Base-by-base conservation (phyloP, 2,113 vertebrate genomes). In the Malurus cyaneus region DNA sequence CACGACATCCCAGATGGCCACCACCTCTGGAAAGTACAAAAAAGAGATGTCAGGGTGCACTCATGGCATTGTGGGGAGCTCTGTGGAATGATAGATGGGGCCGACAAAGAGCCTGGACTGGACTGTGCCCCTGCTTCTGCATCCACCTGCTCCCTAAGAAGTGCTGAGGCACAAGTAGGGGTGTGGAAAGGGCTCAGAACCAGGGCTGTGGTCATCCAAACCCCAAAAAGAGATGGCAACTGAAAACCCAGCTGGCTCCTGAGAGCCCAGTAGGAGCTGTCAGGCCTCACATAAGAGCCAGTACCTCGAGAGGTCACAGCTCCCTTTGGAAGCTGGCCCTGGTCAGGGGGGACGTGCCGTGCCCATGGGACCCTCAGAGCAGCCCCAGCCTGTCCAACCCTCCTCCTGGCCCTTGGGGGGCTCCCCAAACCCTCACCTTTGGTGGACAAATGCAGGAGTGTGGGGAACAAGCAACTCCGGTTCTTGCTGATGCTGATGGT, bases 61-160 rank as follows among this genome's bases (percentile, higher is more conserved):
- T 57, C 0, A 0, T 21, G 31, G 25, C 20, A 80, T 34, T 67
- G 56, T 0, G 0, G 25, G 34, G 31, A 56, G 24, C 50, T 64
- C 42, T 6, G 0, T 47, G 25, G 50, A 57, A 42, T 54, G 34
- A 49, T 14, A 71, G 34, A 41, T 49, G 34, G 14, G 31, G 17
- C 31, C 80, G 12, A 72, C 12, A 21, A 88, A 57, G 31, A 64
- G 9, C 21, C 66, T 64, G 20, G 29, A 34, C 19, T 49, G 19
- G 29, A 62, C 42, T 17, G 13, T 64, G 31, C 19, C 31, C 17
- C 49, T 42, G 25, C 24, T 64, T 64, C 49, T 56, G 12, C 11
- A 9, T 49, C 42, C 31, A 44, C 54, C 34, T 64, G n/a, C 25
- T 49, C 57, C 59, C 42, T 26, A 56, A 12, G 50, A 14, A 72